Evolutionary conservation across 2,113 vertebrate species (phyloP), one percentile per base, ranked within the genome.

Genomic region (Periophthalmodon schlosseri): DNA sequence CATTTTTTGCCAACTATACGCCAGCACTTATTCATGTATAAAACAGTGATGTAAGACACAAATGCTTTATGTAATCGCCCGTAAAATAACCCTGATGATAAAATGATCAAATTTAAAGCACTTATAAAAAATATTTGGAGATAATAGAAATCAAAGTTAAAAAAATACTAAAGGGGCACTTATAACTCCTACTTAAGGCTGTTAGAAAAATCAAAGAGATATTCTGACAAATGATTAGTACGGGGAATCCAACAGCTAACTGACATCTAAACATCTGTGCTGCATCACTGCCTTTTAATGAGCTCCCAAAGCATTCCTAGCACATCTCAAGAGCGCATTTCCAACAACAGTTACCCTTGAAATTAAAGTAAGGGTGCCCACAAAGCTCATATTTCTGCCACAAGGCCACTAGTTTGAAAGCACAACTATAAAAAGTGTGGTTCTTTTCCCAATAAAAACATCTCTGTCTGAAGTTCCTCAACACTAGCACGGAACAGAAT

Each of bases 181-280:
- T 65, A 12, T 13, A 23, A 60, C 34, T 65, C 18, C 18, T 10
- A 64, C 2, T 63, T 63, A 84, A 85, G 64, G 72, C 58, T 8
- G 8, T 10, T 44, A 44, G 60, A 9, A n/a, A 56, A 56, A 56
- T 56, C 52, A 39, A 77, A 66, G 67, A 1, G 28, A 58, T 34
- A 18, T 71, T 63, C 70, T 36, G 34, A 69, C 54, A 50, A 44
- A 28, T 28, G 50, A 80, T 44, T 44, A 44, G 39, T 10, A 50
- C 56, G 52, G 47, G 58, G 9, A 36, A 52, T 57, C n/a, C 36
- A 44, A 44, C 39, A 44, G 39, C 39, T 28, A 33, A n/a, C 47
- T 66, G 75, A 87, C 75, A 80, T 81, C 58, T 69, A 36, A 70
- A 77, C 78, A 68, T 80, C 74, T 66, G 85, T 69, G 70, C 75